Evolutionary conservation across 2,113 vertebrate genomes (phyloP).

Genomic region (Nyctibius bracteatus): DNA sequence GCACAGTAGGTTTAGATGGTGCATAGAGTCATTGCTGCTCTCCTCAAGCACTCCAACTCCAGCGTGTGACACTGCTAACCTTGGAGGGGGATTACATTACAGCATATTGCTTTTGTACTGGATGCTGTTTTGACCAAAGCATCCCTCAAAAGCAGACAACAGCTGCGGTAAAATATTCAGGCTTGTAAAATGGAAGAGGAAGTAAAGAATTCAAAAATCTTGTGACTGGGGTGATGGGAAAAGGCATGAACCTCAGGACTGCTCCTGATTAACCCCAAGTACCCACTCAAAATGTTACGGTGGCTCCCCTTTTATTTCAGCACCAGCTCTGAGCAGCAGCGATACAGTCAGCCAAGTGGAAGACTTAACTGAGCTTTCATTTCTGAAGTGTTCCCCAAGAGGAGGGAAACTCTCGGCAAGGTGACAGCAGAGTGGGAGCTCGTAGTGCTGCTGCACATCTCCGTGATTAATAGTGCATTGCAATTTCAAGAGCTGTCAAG

Average conservation of each 20-base stretch:
- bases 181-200: not conserved
- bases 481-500: not conserved
- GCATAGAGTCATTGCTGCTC: not conserved
- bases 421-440: not conserved
- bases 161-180: not conserved
- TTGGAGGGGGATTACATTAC: not conserved
- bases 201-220: not conserved
- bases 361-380: not conserved
- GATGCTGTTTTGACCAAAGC: not conserved
- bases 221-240: too few species aligned
- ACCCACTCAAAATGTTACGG: accelerated
- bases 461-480: not conserved
- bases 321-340: not conserved
- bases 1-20: not conserved
- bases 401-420: not conserved
- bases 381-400: not conserved
- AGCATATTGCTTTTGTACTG: not conserved
- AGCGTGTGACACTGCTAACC: not conserved
- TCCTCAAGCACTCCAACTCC: not conserved
- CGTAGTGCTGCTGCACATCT: not conserved
- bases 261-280: not conserved
- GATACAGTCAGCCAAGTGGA: not conserved
- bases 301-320: not conserved
- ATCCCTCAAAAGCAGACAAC: not conserved
- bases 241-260: not conserved